Evolutionary conservation across 2,888 invertebrate genomes (phyloP), one percentile per base, ranked within the genome.

Genomic region (Plemyria rubiginata): DNA sequence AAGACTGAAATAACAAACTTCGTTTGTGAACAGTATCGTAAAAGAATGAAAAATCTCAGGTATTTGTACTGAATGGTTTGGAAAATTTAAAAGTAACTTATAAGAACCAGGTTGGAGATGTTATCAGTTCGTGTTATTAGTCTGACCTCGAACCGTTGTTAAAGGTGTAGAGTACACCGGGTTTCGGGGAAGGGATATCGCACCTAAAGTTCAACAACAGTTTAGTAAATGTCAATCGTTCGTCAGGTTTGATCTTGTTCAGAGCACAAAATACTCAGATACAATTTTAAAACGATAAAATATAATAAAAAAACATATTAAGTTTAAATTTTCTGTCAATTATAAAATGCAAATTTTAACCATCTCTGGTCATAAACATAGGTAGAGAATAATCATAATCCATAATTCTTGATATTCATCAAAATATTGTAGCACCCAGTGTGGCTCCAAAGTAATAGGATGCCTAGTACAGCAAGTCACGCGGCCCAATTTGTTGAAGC

Each of bases 401-500:
- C 22, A 22, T 22, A 1, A 22, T 22, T 22, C 22, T 22, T 22
- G 22, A 22, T 2, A 22, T 22, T 22, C 1, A 22, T 22, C 22
- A 2, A 22, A 22, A 22, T 22, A 32, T 32, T 8, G 9, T 4
- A 63, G 62, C 57, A 48, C 77, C 45, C 68, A 68, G 70, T 81
- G 77, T 75, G 66, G 52, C 72, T 3, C 68, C 67, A 67, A 49
- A 65, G 66, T 78, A 68, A 75, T 68, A 53, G 66, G 75, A 69
- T 62, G 72, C 74, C 76, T 76, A 81, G 77, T 81, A 81, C 69
- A 70, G 88, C 89, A 88, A 88, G 90, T 89, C 90, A 89, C 85
- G 86, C 81, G 81, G 83, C 67, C 77, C 86, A 89, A 90, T 89
- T 89, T 88, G 76, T 77, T 83, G 73, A 82, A 88, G 84, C 78